phyloP scores from a whole-genome alignment of 1,140 invertebrate genomes.

The Halyomorpha halys region DNA sequence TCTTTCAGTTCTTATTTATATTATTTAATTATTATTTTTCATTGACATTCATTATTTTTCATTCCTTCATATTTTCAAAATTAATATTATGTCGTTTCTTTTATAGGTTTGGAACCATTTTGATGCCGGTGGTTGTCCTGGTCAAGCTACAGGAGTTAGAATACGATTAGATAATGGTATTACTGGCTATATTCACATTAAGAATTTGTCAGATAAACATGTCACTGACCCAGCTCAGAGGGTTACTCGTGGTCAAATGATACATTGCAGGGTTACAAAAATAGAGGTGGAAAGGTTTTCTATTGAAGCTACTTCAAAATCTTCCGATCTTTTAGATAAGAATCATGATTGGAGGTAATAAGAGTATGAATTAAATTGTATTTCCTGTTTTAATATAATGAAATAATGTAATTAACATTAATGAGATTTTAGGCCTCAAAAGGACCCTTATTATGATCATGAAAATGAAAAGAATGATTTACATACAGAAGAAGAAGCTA shows the following conservation, averaged over 20 bases:
- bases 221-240: constrained; percentile 88
- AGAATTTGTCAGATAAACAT: constrained; percentile 88
- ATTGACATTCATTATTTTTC: too few species aligned
- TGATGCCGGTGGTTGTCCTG: constrained; percentile 88
- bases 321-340: constrained; percentile 83
- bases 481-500: constrained; percentile 67
- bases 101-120: constrained; percentile 89
- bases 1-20: too few species aligned
- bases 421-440: constrained; percentile 51
- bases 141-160: constrained; percentile 85
- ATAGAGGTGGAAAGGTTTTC: constrained; percentile 91
- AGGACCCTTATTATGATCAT: constrained; percentile 87
- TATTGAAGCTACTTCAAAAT: constrained; percentile 87
- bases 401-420: background rate
- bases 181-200: constrained; percentile 87
- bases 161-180: constrained; percentile 88
- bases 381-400: background rate
- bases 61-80: background rate
- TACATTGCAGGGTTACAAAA: constrained; percentile 89
- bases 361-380: background rate
- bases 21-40: too few species aligned
- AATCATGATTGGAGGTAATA: constrained; percentile 76
- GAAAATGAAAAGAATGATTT: constrained; percentile 73
- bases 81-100: constrained; percentile 4
- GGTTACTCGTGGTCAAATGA: constrained; percentile 73